Percentiles rank a stretch among this genome's conserved stretches.
These are phyloP conservation scores for Cyprinus carpio DNA, from an alignment of 2,113 vertebrate genomes.

Conservation along the genomic window DNA sequence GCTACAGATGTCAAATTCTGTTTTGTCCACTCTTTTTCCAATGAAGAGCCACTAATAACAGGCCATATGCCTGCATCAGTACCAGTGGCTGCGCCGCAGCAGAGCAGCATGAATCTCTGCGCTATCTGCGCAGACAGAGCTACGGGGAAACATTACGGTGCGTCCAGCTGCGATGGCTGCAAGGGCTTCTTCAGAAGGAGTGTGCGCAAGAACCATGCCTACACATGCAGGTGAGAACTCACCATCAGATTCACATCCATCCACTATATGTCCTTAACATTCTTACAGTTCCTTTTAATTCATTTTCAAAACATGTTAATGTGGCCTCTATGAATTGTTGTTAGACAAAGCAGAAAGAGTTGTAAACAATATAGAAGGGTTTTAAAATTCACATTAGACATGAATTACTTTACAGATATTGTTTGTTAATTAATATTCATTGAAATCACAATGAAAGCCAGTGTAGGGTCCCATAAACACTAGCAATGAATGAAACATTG, in stretches of 20 bases:
- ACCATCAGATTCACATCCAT: not conserved
- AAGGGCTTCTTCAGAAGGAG: conserved; percentile 86
- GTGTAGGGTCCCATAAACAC: no score
- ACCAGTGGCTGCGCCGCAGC: conserved; percentile 30
- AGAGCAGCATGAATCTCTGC: conserved; percentile 62
- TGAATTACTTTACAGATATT: no score
- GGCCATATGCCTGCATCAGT: conserved; percentile 33
- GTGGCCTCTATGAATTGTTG: not conserved
- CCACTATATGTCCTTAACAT: not conserved
- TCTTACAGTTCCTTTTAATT: not conserved
- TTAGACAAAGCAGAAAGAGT: not conserved
- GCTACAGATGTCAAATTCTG: not conserved
- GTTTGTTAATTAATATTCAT: not conserved
- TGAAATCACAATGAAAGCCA: not conserved
- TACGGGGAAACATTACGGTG: conserved; percentile 82
- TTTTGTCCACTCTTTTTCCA: conserved; percentile 12
- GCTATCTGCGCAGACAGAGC: conserved; percentile 82
- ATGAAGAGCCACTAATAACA: conserved; percentile 52
- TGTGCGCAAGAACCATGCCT: conserved; percentile 82
- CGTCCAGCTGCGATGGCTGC: conserved; percentile 83
- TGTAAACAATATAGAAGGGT: not conserved
- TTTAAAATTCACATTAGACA: not conserved
- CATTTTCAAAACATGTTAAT: not conserved
- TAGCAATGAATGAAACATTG: no score
- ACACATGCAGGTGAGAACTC: conserved; percentile 79